A percentile compares a stretch with the other conserved stretches of the same genome.
phyloP scores from a whole-genome alignment of 2,888 invertebrate species.

The Tyria jacobaeae region DNA sequence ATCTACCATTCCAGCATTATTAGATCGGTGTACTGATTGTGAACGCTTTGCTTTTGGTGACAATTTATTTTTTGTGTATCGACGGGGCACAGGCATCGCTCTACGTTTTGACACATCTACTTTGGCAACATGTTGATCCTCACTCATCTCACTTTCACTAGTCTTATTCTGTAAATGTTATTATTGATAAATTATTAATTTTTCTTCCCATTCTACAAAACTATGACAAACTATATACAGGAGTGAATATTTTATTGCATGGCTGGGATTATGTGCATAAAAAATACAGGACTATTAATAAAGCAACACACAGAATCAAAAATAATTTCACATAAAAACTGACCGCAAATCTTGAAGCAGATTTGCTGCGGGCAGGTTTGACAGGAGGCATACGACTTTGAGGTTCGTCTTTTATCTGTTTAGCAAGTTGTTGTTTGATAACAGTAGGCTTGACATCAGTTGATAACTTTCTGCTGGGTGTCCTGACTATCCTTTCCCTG shows the following conservation, averaged over 20 bases:
- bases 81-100: conserved; percentile 75
- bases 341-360: conserved; percentile 83
- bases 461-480: conserved; percentile 75
- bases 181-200: conserved; percentile 72
- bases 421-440: conserved; percentile 55
- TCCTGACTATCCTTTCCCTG: conserved; percentile 78
- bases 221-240: conserved; percentile 63
- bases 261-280: conserved; percentile 62
- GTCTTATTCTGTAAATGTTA: conserved; percentile 85
- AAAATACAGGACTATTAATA: conserved; percentile 78
- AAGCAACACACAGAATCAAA: conserved; percentile 73
- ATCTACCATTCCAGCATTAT: conserved; percentile 62
- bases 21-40: conserved; percentile 84
- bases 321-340: conserved; percentile 78
- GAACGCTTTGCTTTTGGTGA: conserved; percentile 84
- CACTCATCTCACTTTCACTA: conserved; percentile 87
- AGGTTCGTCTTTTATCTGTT: conserved; percentile 65
- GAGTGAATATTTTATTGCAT: conserved; percentile 48
- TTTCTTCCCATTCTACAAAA: conserved; percentile 61
- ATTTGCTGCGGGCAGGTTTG: conserved; percentile 83
- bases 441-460: conserved; percentile 68
- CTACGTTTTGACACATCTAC: conserved; percentile 69
- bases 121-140: conserved; percentile 70
- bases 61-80: conserved; percentile 74
- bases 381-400: conserved; percentile 75